phyloP scores from a whole-genome alignment of 2,888 invertebrate genomes.

The Ochlodes sylvanus region DNA sequence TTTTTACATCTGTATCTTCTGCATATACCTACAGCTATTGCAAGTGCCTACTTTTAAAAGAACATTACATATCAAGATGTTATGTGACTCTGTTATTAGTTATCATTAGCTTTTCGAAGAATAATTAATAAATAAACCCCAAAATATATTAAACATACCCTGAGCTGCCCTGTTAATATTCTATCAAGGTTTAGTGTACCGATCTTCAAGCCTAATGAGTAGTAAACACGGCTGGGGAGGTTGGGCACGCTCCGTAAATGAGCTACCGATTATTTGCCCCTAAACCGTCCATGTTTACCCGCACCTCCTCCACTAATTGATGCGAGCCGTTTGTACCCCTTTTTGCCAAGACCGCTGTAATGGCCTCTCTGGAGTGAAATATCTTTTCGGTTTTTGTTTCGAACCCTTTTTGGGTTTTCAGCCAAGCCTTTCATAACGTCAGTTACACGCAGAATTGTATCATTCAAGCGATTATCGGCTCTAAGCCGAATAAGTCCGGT shows the following conservation, averaged over 20 bases:
- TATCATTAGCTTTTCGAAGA: too few species aligned
- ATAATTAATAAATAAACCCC: neutral
- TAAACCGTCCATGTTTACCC: conserved; percentile 64
- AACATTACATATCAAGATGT: too few species aligned
- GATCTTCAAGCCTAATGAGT: conserved; percentile 72
- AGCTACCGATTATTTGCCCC: conserved; percentile 73
- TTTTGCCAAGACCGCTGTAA: conserved; percentile 72
- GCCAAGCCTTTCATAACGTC: conserved; percentile 39
- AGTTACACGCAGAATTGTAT: conserved; percentile 28
- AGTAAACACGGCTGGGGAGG: conserved; percentile 66
- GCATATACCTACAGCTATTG: too few species aligned
- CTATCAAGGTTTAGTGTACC: conserved; percentile 46
- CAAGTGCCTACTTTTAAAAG: too few species aligned
- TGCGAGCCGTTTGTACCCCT: conserved; percentile 59
- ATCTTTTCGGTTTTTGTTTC: conserved; percentile 60
- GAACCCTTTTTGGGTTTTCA: conserved; percentile 41
- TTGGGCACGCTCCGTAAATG: conserved; percentile 62
- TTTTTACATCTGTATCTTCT: too few species aligned
- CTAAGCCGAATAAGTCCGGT: conserved; percentile 1
- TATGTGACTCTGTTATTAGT: too few species aligned
- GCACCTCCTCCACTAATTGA: conserved; percentile 74
- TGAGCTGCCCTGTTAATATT: conserved; percentile 30
- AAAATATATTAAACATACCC: conserved; percentile 16
- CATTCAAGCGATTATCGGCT: conserved; percentile 16
- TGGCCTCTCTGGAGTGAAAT: conserved; percentile 72